Conservation (phyloP, 2,888 invertebrate genomes). For the Rhingia rostrata region DNA sequence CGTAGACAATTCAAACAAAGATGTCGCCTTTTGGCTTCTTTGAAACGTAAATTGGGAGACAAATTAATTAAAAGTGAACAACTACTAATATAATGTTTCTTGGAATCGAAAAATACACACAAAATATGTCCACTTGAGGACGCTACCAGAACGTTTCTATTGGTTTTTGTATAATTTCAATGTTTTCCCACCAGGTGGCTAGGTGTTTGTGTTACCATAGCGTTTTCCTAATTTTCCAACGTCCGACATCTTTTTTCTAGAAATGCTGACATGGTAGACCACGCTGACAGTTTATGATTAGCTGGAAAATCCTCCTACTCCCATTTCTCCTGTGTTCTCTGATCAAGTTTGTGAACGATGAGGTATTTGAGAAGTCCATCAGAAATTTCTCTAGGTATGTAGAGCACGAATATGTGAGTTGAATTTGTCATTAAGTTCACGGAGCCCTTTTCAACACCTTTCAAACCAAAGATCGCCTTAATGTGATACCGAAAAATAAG, state of each 20-base stretch:
- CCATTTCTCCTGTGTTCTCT: slow-evolving; percentile 34
- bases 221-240: slow-evolving; percentile 27
- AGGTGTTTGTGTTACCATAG: too few species aligned
- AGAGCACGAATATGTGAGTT: slow-evolving; percentile 43
- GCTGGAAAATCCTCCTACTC: slow-evolving; percentile 14
- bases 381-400: slow-evolving; percentile 11
- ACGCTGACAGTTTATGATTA: slow-evolving; percentile 19
- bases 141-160: too few species aligned
- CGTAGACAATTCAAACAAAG: slow-evolving; percentile 71
- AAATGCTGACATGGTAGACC: slow-evolving; percentile 23
- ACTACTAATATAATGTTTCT: too few species aligned
- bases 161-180: too few species aligned
- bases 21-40: slow-evolving; percentile 41
- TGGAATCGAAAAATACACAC: too few species aligned
- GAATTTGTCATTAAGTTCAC: slow-evolving; percentile 38
- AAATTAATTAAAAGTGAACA: too few species aligned
- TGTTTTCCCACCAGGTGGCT: too few species aligned
- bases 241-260: slow-evolving; percentile 37
- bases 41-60: slow-evolving; percentile 34
- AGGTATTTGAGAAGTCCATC: slow-evolving; percentile 29
- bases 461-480: slow-evolving; percentile 58
- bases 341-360: slow-evolving; percentile 12
- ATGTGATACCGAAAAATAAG: too few species aligned
- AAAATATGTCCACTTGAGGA: too few species aligned
- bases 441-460: slow-evolving; percentile 46